Evolutionary conservation across 2,888 invertebrate species (phyloP).

Genomic region (Meandrusa payeni): DNA sequence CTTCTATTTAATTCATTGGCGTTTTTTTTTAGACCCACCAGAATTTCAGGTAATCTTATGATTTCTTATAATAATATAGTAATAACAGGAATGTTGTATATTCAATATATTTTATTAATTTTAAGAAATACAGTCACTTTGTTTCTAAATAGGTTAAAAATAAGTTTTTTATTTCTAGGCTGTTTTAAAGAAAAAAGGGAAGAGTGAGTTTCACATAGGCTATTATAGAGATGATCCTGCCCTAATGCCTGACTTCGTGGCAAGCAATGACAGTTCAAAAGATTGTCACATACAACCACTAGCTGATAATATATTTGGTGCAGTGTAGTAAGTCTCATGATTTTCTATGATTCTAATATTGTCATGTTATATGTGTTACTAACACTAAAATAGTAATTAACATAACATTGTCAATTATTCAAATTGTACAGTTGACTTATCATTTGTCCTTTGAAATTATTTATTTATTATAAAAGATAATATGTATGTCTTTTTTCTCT

Average conservation of each 20-base stretch:
- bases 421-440: too few species aligned
- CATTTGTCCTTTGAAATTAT: background rate
- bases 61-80: too few species aligned
- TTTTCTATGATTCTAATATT: too few species aligned
- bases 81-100: too few species aligned
- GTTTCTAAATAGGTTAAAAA: too few species aligned
- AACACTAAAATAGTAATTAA: too few species aligned
- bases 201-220: conserved; percentile 90
- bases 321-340: conserved; percentile 83
- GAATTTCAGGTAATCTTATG: conserved; percentile 93
- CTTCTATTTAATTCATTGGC: conserved; percentile 90
- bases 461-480: too few species aligned
- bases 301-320: conserved; percentile 90
- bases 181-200: conserved; percentile 84
- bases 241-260: conserved; percentile 88
- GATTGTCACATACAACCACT: conserved; percentile 86
- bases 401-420: too few species aligned
- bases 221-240: conserved; percentile 93
- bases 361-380: too few species aligned
- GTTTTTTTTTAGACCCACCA: conserved; percentile 96
- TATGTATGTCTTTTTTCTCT: too few species aligned
- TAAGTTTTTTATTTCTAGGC: conserved; percentile 73
- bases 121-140: too few species aligned
- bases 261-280: conserved; percentile 85
- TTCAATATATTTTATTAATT: too few species aligned